Percentiles rank a stretch among this genome's conserved stretches.
phyloP scores from a whole-genome alignment of 2,113 vertebrate genomes.

The Mohoua ochrocephala region DNA sequence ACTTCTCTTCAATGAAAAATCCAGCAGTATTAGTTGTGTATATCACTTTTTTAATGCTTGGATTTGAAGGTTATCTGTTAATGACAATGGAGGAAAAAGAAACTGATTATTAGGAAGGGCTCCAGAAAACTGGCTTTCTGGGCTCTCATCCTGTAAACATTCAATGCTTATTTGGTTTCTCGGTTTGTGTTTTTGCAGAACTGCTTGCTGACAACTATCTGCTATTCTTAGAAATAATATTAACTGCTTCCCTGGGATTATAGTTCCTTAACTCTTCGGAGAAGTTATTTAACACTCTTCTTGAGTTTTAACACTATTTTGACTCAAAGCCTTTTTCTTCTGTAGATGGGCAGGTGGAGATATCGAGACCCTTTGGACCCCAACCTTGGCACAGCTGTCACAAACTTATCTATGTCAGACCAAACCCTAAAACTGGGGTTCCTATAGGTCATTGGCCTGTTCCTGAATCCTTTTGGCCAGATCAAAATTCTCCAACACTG shows the following conservation, averaged over 20 bases:
- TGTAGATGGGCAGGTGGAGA: constrained; percentile 82
- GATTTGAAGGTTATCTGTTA: not conserved
- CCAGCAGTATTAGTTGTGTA: not conserved
- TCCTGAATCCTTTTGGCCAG: constrained; percentile 97
- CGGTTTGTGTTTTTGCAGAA: not conserved
- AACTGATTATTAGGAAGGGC: not conserved
- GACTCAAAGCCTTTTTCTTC: constrained; percentile 15
- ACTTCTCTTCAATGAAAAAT: not conserved
- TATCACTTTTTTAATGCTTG: not conserved
- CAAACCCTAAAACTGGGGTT: constrained; percentile 96
- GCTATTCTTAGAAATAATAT: not conserved
- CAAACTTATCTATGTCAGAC: constrained; percentile 95
- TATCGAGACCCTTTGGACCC: constrained; percentile 76
- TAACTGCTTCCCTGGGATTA: not conserved
- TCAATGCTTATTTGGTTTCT: not conserved
- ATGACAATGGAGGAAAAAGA: not conserved
- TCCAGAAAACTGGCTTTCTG: not conserved
- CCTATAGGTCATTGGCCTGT: constrained; percentile 97
- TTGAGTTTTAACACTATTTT: not conserved
- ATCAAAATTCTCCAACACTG: constrained; percentile 94
- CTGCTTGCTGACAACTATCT: not conserved
- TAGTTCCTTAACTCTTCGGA: not conserved
- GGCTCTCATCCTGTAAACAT: not conserved
- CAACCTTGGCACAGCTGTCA: constrained; percentile 96
- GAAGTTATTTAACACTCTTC: not conserved